Evolutionary conservation across 2,113 vertebrate genomes (phyloP).

Genomic region (Nipponia nippon): DNA sequence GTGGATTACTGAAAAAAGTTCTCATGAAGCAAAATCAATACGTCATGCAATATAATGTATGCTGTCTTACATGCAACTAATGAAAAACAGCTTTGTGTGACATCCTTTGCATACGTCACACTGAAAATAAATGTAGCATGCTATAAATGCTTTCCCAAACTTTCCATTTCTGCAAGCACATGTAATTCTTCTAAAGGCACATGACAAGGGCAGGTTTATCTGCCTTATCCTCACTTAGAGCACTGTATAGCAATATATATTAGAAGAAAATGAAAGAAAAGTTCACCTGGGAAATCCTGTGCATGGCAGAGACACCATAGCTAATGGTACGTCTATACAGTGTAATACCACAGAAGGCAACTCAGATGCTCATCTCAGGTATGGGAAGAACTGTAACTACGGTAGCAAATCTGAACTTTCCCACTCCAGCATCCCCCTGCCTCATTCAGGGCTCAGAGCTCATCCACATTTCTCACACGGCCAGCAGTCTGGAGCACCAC

Average conservation of each 20-base stretch:
- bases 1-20: neutral
- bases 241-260: neutral
- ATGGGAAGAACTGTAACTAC: neutral
- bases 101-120: neutral
- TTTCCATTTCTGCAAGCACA: neutral
- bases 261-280: neutral
- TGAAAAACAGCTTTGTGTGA: neutral
- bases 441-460: neutral
- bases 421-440: neutral
- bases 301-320: neutral
- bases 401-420: neutral
- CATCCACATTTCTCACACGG: fast-evolving
- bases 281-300: neutral
- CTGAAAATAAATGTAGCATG: neutral
- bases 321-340: neutral
- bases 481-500: neutral
- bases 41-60: neutral
- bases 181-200: neutral
- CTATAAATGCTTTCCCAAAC: neutral
- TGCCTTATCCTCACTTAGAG: neutral
- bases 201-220: neutral
- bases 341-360: neutral
- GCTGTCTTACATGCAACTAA: neutral
- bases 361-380: neutral
- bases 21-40: neutral